phyloP scores from a whole-genome alignment of 1,140 invertebrate species.

The Samia ricini region DNA sequence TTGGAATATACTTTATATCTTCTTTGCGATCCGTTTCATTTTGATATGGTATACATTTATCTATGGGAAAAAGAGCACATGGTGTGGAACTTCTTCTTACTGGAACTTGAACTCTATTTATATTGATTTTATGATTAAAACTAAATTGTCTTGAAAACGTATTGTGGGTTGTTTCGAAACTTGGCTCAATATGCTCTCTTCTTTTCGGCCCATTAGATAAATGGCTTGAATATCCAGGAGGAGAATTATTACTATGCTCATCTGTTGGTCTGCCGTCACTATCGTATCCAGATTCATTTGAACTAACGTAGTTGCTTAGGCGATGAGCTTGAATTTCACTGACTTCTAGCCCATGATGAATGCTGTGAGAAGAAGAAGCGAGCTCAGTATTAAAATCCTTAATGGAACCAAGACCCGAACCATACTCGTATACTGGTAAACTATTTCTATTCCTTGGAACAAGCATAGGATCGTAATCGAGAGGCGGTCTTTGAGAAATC shows the following conservation, averaged over 20 bases:
- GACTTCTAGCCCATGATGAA: constrained; percentile 58
- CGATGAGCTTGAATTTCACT: constrained; percentile 74
- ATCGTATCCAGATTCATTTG: constrained; percentile 90
- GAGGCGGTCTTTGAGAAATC: constrained; percentile 61
- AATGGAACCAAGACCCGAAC: constrained; percentile 54
- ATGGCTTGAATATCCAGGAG: constrained; percentile 62
- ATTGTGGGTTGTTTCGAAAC: constrained; percentile 42
- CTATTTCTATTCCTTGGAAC: constrained; percentile 70
- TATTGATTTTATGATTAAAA: constrained; percentile 69
- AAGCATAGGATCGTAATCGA: constrained; percentile 69
- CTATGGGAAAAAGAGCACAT: constrained; percentile 64
- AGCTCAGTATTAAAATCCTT: constrained; percentile 66
- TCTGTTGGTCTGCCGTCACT: constrained; percentile 84
- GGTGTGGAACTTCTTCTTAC: constrained; percentile 69
- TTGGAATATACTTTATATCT: constrained; percentile 40
- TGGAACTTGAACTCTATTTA: constrained; percentile 58
- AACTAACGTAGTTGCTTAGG: constrained; percentile 85
- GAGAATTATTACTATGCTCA: constrained; percentile 76
- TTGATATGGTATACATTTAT: constrained; percentile 50
- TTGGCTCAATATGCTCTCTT: constrained; percentile 31
- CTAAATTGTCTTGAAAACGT: constrained; percentile 67
- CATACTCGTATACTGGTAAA: constrained; percentile 71
- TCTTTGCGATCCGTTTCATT: constrained; percentile 46
- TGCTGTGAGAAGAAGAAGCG: constrained; percentile 68
- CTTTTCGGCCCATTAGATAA: constrained; percentile 39